These are phyloP conservation scores for Drosophila jambulina DNA, from an alignment of 1,140 invertebrate species.

Conservation along the genomic window DNA sequence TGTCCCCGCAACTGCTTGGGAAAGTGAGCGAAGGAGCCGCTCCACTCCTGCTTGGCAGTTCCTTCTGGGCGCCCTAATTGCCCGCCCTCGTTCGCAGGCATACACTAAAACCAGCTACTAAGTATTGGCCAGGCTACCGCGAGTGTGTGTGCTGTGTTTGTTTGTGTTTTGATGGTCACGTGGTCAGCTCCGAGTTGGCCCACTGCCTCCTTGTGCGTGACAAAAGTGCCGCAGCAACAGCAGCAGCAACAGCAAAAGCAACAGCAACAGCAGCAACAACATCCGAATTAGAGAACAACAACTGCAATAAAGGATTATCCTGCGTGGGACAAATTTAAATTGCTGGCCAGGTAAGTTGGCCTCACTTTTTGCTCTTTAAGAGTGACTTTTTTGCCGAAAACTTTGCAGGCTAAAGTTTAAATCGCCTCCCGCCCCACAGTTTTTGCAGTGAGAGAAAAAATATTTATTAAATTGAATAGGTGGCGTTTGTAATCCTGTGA, in stretches of 20 bases:
- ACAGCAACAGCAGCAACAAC: slow-evolving; percentile 13
- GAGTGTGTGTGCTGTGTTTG: slow-evolving; percentile 41
- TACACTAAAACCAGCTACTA: slow-evolving; percentile 58
- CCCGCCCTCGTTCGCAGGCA: slow-evolving; percentile 55
- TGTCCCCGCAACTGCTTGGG: slow-evolving; percentile 11
- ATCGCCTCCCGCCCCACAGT: slow-evolving; percentile 14
- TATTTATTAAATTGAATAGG: neutral
- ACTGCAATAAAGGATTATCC: slow-evolving; percentile 64
- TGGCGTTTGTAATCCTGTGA: neutral
- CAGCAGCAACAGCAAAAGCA: slow-evolving; percentile 27
- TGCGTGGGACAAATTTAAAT: slow-evolving; percentile 53
- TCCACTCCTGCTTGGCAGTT: slow-evolving; percentile 10
- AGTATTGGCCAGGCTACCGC: slow-evolving; percentile 39
- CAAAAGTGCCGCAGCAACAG: slow-evolving; percentile 52
- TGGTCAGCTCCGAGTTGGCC: slow-evolving; percentile 63
- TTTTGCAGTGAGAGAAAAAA: slow-evolving; percentile 17
- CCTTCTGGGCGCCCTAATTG: slow-evolving; percentile 55
- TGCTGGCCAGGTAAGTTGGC: slow-evolving; percentile 61
- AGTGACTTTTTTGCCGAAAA: slow-evolving; percentile 33
- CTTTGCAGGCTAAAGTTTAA: slow-evolving; percentile 27
- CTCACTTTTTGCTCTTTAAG: slow-evolving; percentile 43
- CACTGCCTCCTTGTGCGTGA: slow-evolving; percentile 73
- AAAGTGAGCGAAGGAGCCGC: slow-evolving; percentile 16
- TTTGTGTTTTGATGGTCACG: slow-evolving; percentile 66
- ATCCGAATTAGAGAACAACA: slow-evolving; percentile 28